Evolutionary conservation across 2,797 vertebrate species (phyloP).

Genomic region (Antennarius maculatus): DNA sequence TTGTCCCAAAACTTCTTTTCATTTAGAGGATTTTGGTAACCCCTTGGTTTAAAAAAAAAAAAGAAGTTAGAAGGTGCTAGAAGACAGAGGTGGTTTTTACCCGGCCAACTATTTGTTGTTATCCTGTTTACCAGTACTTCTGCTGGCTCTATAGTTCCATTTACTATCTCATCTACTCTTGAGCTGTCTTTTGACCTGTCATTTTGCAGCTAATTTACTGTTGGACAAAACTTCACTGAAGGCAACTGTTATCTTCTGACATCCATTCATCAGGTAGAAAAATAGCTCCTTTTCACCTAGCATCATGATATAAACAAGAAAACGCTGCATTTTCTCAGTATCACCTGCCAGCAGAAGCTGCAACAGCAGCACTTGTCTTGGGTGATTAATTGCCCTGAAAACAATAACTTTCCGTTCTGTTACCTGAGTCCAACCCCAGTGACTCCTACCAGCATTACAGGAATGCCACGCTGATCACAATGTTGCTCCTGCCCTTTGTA

Average conservation of each 20-base stretch:
- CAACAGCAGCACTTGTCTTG: background rate
- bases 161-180: too few species aligned
- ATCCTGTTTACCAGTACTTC: too few species aligned
- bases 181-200: too few species aligned
- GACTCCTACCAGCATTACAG: conserved; percentile 8
- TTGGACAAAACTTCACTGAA: background rate
- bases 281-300: background rate
- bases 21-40: background rate
- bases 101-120: too few species aligned
- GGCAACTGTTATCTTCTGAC: background rate
- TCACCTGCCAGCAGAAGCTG: background rate
- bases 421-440: conserved; percentile 5
- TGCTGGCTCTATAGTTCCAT: too few species aligned
- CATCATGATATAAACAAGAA: conserved; percentile 1
- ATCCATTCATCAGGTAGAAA: background rate
- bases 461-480: conserved; percentile 1
- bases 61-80: too few species aligned
- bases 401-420: conserved; percentile 9
- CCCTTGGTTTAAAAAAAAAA: conserved; percentile 5
- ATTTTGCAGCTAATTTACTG: background rate
- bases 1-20: conserved; percentile 23
- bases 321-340: conserved; percentile 1
- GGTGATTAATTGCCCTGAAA: conserved; percentile 32
- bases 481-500: background rate
- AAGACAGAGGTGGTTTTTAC: too few species aligned